A percentile compares a stretch with the other conserved stretches of the same genome.
Conservation (phyloP, 2,113 vertebrate species). For the Chunga burmeisteri region DNA sequence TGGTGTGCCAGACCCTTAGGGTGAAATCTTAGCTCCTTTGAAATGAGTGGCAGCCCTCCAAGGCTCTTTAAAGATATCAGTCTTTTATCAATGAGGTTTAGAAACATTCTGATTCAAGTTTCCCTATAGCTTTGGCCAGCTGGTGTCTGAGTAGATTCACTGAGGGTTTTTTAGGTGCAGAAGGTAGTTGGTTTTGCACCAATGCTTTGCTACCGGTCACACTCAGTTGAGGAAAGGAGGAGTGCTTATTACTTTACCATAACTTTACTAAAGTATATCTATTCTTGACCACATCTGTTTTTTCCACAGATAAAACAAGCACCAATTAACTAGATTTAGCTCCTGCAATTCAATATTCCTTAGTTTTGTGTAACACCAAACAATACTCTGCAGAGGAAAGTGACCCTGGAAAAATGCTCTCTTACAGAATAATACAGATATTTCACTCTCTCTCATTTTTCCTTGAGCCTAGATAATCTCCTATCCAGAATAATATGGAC, state of each 20-base stretch:
- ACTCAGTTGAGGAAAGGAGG: neutral
- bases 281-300: neutral
- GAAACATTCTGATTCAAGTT: neutral
- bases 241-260: neutral
- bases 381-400: neutral
- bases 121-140: neutral
- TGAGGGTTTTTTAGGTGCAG: neutral
- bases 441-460: neutral
- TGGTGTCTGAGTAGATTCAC: neutral
- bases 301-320: neutral
- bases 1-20: neutral
- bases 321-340: neutral
- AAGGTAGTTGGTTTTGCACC: neutral
- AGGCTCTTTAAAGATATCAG: neutral
- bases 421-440: neutral
- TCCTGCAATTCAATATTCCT: neutral
- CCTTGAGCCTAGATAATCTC: neutral
- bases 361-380: neutral
- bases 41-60: neutral
- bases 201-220: neutral
- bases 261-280: neutral
- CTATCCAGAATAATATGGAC: neutral
- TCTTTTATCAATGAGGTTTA: constrained; percentile 2
- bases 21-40: constrained; percentile 23
- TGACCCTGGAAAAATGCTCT: neutral